Conservation (phyloP, 2,888 invertebrate genomes). For the Hipparchia semele region DNA sequence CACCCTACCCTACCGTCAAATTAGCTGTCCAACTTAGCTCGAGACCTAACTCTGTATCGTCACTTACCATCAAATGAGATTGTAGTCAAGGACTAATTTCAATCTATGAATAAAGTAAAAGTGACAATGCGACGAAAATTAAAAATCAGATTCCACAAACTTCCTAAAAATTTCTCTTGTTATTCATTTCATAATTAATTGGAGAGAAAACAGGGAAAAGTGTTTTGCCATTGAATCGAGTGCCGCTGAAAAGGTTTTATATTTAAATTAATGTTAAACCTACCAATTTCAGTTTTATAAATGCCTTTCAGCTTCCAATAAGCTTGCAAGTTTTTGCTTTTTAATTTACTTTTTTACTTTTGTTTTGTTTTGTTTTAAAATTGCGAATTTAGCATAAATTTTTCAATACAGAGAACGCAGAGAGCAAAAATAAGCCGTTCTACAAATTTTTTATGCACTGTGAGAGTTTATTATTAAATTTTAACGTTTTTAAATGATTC, state of each 20-base stretch:
- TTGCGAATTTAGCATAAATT: neutral
- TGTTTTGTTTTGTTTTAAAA: slow-evolving; percentile 1
- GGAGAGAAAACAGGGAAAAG: neutral
- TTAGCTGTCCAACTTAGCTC: too few relatives aligned
- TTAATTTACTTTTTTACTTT: slow-evolving; percentile 5
- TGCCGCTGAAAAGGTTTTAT: neutral
- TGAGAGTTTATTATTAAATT: slow-evolving; percentile 1
- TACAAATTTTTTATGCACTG: neutral
- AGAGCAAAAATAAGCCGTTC: neutral
- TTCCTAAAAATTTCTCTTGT: neutral
- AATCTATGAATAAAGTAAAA: too few relatives aligned
- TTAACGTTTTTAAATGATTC: neutral
- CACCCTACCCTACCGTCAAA: too few relatives aligned
- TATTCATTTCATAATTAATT: neutral
- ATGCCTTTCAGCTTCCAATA: slow-evolving; percentile 3
- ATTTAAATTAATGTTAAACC: slow-evolving; percentile 8
- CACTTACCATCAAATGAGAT: too few relatives aligned
- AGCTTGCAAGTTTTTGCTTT: slow-evolving; percentile 1
- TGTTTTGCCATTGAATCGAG: neutral
- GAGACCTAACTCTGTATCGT: too few relatives aligned
- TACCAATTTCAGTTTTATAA: slow-evolving; percentile 1
- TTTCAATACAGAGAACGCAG: neutral
- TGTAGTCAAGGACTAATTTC: too few relatives aligned
- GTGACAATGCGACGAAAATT: too few relatives aligned
- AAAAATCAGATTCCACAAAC: too few relatives aligned